A percentile compares a stretch with the other conserved stretches of the same genome.
phyloP scores from a whole-genome alignment of 2,888 invertebrate species.

The Lagria hirta region DNA sequence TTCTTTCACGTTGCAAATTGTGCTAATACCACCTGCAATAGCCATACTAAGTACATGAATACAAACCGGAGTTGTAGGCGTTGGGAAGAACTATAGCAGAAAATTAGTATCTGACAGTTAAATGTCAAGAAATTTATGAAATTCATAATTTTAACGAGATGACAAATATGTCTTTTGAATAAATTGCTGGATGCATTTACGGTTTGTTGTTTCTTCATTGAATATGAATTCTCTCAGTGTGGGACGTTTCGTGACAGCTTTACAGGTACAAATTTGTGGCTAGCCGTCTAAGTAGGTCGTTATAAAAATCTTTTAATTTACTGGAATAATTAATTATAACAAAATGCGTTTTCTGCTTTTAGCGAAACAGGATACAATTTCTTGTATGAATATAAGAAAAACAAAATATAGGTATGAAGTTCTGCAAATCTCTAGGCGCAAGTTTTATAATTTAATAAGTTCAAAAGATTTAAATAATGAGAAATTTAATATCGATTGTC shows the following conservation, averaged over 20 bases:
- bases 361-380: too few relatives aligned
- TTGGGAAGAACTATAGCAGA: slow-evolving; percentile 2
- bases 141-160: slow-evolving; percentile 7
- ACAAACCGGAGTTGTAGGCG: slow-evolving; percentile 13
- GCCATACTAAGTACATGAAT: background rate
- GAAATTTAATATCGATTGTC: too few relatives aligned
- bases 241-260: slow-evolving; percentile 19
- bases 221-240: slow-evolving; percentile 15
- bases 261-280: slow-evolving; percentile 15
- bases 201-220: slow-evolving; percentile 17
- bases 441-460: too few relatives aligned
- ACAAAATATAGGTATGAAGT: too few relatives aligned
- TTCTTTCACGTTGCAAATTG: slow-evolving; percentile 13
- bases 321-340: too few relatives aligned
- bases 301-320: too few relatives aligned
- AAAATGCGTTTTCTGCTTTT: too few relatives aligned
- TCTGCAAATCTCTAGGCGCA: too few relatives aligned
- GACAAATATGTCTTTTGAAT: too few relatives aligned
- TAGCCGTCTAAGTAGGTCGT: too few relatives aligned
- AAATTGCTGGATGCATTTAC: slow-evolving; percentile 12
- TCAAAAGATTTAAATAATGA: too few relatives aligned
- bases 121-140: slow-evolving; percentile 11
- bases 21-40: background rate
- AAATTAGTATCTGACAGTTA: slow-evolving; percentile 15
- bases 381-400: too few relatives aligned